Conservation (phyloP, 2,888 invertebrate genomes). For the Sceliomorpha sp. region DNA sequence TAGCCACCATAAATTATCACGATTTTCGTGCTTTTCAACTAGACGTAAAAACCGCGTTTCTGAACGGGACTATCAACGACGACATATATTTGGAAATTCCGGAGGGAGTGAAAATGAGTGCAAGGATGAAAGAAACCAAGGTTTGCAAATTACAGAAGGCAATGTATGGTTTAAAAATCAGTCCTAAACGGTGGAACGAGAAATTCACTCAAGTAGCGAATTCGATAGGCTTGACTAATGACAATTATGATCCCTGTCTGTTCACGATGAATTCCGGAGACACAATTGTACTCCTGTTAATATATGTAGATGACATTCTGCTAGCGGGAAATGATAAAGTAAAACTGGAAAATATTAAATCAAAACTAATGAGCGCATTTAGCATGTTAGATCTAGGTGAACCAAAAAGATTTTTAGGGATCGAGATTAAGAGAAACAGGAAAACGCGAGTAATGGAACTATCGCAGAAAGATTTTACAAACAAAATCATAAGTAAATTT, state of each 20-base stretch:
- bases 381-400: background rate
- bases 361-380: background rate
- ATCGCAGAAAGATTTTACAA: background rate
- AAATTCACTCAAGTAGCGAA: constrained; percentile 35
- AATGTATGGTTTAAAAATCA: constrained; percentile 38
- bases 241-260: constrained; percentile 41
- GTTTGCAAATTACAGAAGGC: constrained; percentile 47
- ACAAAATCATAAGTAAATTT: background rate
- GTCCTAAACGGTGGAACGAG: constrained; percentile 40
- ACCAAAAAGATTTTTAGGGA: background rate
- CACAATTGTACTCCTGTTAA: background rate
- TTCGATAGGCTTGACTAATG: constrained; percentile 34
- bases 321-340: background rate
- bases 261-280: constrained; percentile 5
- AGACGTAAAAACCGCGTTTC: constrained; percentile 57
- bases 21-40: constrained; percentile 21
- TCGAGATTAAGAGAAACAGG: background rate
- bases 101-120: too few species aligned
- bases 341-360: background rate
- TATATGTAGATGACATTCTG: background rate
- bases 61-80: constrained; percentile 49
- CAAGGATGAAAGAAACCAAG: constrained; percentile 1
- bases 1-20: constrained; percentile 23
- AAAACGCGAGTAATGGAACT: background rate
- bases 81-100: constrained; percentile 21